Conservation (phyloP, 92 coral and sea anemone species). For the Galaxea fascicularis region DNA sequence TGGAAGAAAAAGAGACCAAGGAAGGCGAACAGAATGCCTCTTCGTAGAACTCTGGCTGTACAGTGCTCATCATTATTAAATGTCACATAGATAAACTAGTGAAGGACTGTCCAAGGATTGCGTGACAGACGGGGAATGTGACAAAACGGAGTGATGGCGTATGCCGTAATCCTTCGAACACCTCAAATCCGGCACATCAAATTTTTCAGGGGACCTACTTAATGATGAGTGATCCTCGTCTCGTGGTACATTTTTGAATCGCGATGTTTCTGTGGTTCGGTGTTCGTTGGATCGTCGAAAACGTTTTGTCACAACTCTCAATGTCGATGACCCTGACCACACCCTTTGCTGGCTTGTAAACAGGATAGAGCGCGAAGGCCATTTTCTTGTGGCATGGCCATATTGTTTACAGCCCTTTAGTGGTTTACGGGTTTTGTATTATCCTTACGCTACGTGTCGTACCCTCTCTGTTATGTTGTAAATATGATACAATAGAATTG, state of each 20-base stretch:
- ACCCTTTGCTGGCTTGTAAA: no score
- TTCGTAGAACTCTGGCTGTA: constrained; percentile 28
- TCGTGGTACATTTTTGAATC: not conserved
- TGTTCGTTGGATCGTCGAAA: no score
- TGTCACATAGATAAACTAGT: constrained; percentile 28
- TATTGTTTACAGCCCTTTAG: not conserved
- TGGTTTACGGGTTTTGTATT: not conserved
- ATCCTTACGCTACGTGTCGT: constrained; percentile 7
- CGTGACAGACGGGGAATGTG: constrained; percentile 18
- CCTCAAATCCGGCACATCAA: not conserved
- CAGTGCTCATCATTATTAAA: constrained; percentile 4
- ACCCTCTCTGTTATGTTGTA: constrained; percentile 35
- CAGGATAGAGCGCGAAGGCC: no score
- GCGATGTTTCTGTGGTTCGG: not conserved
- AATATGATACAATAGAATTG: constrained; percentile 15
- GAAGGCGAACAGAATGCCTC: constrained; percentile 33
- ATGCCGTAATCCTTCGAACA: not conserved
- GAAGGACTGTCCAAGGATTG: constrained; percentile 11
- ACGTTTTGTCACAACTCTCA: no score
- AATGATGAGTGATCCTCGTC: not conserved
- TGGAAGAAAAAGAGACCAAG: not conserved
- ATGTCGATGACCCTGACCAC: no score
- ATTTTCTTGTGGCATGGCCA: not conserved
- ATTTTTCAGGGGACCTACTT: no score
- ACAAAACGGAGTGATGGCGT: constrained; percentile 9